Conservation (phyloP, 2,113 vertebrate species). For the Leucosticte australis region DNA sequence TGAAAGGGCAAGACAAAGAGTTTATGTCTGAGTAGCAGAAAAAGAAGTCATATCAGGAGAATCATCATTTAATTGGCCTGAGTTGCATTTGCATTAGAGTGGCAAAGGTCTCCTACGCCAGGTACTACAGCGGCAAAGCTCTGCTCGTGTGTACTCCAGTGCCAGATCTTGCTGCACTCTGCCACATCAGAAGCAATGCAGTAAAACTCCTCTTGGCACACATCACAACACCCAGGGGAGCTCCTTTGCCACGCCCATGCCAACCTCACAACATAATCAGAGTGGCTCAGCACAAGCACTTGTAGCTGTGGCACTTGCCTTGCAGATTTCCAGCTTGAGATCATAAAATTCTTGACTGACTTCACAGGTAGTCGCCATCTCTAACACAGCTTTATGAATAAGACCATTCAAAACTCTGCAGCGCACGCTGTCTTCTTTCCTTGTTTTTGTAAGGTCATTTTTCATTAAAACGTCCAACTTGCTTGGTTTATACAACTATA, state of each 20-base stretch:
- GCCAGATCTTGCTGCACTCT: background rate
- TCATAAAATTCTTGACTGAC: slow-evolving; percentile 75
- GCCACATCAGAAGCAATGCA: background rate
- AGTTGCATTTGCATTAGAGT: background rate
- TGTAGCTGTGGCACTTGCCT: slow-evolving; percentile 61
- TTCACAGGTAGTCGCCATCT: slow-evolving; percentile 73
- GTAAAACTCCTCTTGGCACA: background rate
- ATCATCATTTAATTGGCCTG: background rate
- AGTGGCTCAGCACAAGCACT: background rate
- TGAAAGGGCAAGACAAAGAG: background rate
- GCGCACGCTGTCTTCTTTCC: slow-evolving; percentile 72
- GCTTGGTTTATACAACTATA: slow-evolving; percentile 50
- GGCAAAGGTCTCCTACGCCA: background rate
- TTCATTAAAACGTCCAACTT: slow-evolving; percentile 12
- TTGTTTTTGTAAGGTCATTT: slow-evolving; percentile 30
- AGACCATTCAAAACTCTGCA: slow-evolving; percentile 70
- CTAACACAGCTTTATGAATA: slow-evolving; percentile 75
- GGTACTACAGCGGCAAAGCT: background rate
- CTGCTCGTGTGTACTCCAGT: background rate
- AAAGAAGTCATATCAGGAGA: background rate
- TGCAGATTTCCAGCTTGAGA: slow-evolving; percentile 80
- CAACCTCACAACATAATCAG: fast-evolving
- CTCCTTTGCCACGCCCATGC: fast-evolving
- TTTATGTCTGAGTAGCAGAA: background rate
- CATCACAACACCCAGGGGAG: background rate